Percentiles rank a stretch among this genome's conserved stretches.
Conservation (phyloP, 2,888 invertebrate species). For the Harpalus rubripes region DNA sequence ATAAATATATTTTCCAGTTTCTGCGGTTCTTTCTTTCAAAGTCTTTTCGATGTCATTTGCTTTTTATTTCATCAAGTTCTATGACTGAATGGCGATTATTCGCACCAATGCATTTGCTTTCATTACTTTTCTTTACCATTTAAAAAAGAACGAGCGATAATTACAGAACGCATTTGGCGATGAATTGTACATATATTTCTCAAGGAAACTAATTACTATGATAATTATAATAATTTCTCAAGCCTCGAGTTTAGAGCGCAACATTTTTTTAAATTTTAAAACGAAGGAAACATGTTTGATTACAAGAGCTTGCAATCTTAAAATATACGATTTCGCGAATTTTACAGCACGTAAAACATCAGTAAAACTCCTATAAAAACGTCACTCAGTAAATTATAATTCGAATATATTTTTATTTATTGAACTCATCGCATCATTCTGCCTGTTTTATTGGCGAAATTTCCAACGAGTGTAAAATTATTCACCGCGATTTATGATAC, state of each 20-base stretch:
- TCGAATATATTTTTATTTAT: slow-evolving; percentile 43
- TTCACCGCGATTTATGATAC: slow-evolving; percentile 27
- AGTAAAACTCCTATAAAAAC: slow-evolving; percentile 52
- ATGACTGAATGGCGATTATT: slow-evolving; percentile 57
- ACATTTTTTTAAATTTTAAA: slow-evolving; percentile 10
- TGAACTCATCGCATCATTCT: slow-evolving; percentile 39
- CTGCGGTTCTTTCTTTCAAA: slow-evolving; percentile 52
- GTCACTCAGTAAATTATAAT: slow-evolving; percentile 49
- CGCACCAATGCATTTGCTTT: slow-evolving; percentile 56
- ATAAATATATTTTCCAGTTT: slow-evolving; percentile 55
- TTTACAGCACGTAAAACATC: slow-evolving; percentile 41
- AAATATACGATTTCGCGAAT: slow-evolving; percentile 32
- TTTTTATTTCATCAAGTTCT: slow-evolving; percentile 58
- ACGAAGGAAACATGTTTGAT: slow-evolving; percentile 40
- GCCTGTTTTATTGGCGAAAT: slow-evolving; percentile 18
- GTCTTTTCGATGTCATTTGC: slow-evolving; percentile 55
- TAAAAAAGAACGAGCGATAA: slow-evolving; percentile 38
- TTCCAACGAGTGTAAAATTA: slow-evolving; percentile 13
- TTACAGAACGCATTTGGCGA: slow-evolving; percentile 22
- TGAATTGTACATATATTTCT: slow-evolving; percentile 34
- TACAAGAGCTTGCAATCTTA: slow-evolving; percentile 21
- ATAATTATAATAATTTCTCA: slow-evolving; percentile 24
- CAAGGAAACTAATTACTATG: slow-evolving; percentile 37
- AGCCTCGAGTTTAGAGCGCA: slow-evolving; percentile 3
- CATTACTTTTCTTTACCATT: slow-evolving; percentile 28